Evolutionary conservation across 2,888 invertebrate genomes (phyloP), one percentile per base, ranked within the genome.

Genomic region (Lathronympha strigana): DNA sequence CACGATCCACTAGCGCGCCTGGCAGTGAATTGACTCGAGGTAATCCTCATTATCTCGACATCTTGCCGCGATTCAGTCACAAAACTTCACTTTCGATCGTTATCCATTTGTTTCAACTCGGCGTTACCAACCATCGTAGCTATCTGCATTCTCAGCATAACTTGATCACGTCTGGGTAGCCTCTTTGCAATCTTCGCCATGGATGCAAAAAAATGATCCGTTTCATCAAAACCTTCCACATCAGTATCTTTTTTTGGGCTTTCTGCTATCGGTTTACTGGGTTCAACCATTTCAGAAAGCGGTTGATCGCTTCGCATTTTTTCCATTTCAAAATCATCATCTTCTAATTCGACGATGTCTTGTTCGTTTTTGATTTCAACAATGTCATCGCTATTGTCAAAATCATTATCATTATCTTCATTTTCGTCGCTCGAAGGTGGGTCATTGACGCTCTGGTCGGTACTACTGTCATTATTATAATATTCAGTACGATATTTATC

Each of bases 121-220:
- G 40, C 36, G n/a, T 55, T 55, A 5, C 54, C 54, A 40, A 40
- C 40, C 40, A 55, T 40, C 36, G 40, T 55, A 11, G 54, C 36
- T 19, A 55, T 55, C 23, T 55, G 36, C 38, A 55, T 55, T 23
- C 54, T 17, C 15, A 40, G n/a, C 21, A 40, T 23, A 40, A 55
- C 25, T 17, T 55, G 54, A 40, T 55, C 40, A 11, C 40, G 54
- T 23, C 54, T 51, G 6, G 51, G 33, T n/a, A 51, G 51, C 21
- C 19, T 51, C 51, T 51, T 51, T 1, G 51, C 31, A 21, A 51
- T 51, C 28, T 51, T 51, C 33, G 51, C 51, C 51, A 51, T 51
- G 1, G 51, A 51, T 21, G 51, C 51, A 51, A 51, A 51, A 33
- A 51, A 51, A 51, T 51, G 51, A 19, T 51, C 51, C 2, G 51